Conservation (phyloP, 1,140 invertebrate genomes). For the Trypoxylus dichotomus region DNA sequence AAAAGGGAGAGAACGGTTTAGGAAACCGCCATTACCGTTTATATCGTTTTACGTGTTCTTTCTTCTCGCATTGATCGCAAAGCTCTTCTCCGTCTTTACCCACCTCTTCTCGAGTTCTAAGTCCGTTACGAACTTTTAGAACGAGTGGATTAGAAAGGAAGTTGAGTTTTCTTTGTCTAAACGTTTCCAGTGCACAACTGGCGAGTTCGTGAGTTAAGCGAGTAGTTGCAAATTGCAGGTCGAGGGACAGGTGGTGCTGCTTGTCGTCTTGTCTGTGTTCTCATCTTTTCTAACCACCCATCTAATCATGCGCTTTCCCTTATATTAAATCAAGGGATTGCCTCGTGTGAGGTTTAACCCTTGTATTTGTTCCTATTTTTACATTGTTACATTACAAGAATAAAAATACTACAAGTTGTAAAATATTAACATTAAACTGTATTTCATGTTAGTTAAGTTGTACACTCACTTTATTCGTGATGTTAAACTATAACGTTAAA, state of each 20-base stretch:
- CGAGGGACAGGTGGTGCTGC: slow-evolving; percentile 28
- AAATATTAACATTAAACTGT: too few species aligned
- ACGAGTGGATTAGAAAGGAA: slow-evolving; percentile 30
- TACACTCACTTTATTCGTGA: too few species aligned
- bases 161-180: slow-evolving; percentile 32
- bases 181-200: slow-evolving; percentile 30
- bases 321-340: neutral
- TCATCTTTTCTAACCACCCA: slow-evolving; percentile 3
- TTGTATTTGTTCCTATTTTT: too few species aligned
- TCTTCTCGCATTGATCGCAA: neutral
- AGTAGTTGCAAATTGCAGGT: slow-evolving; percentile 30
- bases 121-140: slow-evolving; percentile 33
- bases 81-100: neutral
- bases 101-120: slow-evolving; percentile 26
- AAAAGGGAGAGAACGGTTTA: slow-evolving; percentile 5
- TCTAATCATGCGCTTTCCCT: neutral
- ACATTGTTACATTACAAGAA: too few species aligned
- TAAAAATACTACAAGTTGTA: too few species aligned
- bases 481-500: too few species aligned
- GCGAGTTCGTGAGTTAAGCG: neutral
- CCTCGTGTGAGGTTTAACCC: neutral
- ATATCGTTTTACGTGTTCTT: neutral
- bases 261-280: neutral
- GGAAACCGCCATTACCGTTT: neutral
- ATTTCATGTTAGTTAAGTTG: too few species aligned